phyloP scores from a whole-genome alignment of 35 echinoderm and acorn worm species.

The Apostichopus parvimensis region DNA sequence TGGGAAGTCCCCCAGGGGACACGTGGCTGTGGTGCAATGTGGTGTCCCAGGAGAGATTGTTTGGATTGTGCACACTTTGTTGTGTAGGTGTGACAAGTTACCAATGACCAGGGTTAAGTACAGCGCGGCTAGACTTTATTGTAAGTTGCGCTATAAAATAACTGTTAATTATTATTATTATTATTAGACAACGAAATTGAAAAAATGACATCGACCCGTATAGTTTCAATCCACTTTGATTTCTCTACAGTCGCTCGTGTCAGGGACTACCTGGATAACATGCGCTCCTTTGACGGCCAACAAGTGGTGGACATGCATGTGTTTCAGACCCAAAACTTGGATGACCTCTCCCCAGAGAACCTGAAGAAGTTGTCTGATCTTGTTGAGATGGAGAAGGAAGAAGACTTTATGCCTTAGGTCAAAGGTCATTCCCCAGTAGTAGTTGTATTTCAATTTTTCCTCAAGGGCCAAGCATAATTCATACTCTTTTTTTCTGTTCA shows the following conservation, averaged over 20 bases:
- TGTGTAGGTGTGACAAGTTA: too few species aligned
- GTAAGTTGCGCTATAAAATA: too few species aligned
- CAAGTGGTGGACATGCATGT: constrained; percentile 13
- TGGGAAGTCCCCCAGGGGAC: too few species aligned
- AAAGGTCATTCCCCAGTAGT: not conserved
- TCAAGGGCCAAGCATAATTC: constrained; percentile 14
- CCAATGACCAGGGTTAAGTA: too few species aligned
- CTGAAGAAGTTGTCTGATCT: not conserved
- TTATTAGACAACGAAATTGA: too few species aligned
- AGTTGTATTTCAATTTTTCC: not conserved
- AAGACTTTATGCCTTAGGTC: not conserved
- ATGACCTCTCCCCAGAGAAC: constrained; percentile 8
- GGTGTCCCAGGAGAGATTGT: too few species aligned
- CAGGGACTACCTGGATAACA: not conserved
- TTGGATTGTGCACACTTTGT: too few species aligned
- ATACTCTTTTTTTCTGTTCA: not conserved
- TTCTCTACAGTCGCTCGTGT: constrained; percentile 1
- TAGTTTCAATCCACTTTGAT: too few species aligned
- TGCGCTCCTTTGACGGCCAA: constrained; percentile 18
- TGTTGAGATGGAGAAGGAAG: not conserved
- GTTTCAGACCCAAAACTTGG: constrained; percentile 19
- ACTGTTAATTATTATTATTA: too few species aligned
- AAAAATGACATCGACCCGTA: too few species aligned
- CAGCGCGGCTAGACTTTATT: too few species aligned
- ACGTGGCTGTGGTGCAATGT: too few species aligned